phyloP scores from a whole-genome alignment of 2,888 invertebrate genomes.

The Cantharis rustica region DNA sequence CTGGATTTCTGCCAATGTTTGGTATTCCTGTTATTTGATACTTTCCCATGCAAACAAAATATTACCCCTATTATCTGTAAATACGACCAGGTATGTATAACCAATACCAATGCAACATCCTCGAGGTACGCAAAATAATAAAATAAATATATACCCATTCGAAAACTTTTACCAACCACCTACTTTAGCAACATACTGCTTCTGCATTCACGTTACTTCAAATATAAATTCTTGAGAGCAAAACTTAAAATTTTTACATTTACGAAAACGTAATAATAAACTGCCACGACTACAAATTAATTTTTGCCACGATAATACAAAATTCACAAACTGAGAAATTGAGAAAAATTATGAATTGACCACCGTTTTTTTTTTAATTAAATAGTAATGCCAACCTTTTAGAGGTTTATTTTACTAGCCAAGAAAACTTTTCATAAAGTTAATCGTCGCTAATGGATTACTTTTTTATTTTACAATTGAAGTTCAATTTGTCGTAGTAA shows the following conservation, averaged over 20 bases:
- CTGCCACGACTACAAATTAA: neutral
- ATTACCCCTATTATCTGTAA: neutral
- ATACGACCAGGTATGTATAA: constrained; percentile 2
- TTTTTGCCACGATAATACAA: neutral
- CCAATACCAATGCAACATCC: neutral
- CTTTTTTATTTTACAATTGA: neutral
- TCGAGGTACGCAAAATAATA: neutral
- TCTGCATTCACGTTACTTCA: neutral
- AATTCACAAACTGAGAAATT: neutral
- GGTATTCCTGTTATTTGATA: constrained; percentile 9
- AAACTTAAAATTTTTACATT: neutral
- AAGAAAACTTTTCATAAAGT: neutral
- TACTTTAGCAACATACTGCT: neutral
- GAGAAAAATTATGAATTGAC: neutral
- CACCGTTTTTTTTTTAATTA: neutral
- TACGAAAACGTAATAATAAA: neutral
- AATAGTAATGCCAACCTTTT: neutral
- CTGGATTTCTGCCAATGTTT: constrained; percentile 24
- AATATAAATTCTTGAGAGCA: neutral
- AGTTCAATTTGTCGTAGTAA: neutral
- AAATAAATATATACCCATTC: neutral
- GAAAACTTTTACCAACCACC: neutral
- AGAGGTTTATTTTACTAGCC: neutral
- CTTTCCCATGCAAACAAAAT: neutral
- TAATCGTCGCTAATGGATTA: neutral